Evolutionary conservation across 2,113 vertebrate genomes (phyloP).

Genomic region (Chitala chitala): DNA sequence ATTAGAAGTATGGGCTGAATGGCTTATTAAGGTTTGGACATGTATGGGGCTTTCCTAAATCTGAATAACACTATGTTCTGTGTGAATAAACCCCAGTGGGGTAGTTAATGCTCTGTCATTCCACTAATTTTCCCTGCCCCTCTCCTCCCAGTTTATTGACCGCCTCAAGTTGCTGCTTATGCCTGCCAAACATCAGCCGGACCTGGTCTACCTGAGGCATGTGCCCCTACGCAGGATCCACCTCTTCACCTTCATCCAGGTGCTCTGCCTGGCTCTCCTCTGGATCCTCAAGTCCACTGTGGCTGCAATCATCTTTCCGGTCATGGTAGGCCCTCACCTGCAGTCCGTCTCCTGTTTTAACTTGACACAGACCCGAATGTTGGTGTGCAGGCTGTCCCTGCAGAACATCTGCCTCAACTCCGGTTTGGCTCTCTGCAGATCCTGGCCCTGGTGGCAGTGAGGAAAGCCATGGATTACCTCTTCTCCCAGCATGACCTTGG

Average conservation of each 20-base stretch:
- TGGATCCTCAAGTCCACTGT: constrained; percentile 97
- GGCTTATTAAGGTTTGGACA: too few species aligned
- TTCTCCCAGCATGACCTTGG: constrained; percentile 94
- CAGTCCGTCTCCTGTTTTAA: neutral
- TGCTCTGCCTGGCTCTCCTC: constrained; percentile 83
- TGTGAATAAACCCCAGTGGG: too few species aligned
- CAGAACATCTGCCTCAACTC: too few species aligned
- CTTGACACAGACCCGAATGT: neutral
- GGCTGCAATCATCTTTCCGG: constrained; percentile 93
- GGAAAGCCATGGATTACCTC: constrained; percentile 94
- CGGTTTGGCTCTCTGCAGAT: constrained; percentile 74
- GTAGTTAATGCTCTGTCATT: too few species aligned
- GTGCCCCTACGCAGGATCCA: constrained; percentile 91
- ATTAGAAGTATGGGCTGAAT: neutral
- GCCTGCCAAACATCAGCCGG: constrained; percentile 96
- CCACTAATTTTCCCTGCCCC: neutral
- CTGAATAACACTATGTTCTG: too few species aligned
- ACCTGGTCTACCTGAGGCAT: constrained; percentile 94
- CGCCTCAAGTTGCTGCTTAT: constrained; percentile 91
- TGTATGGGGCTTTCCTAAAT: too few species aligned
- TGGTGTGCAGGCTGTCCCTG: too few species aligned
- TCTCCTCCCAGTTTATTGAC: constrained; percentile 87
- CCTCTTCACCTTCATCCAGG: constrained; percentile 95
- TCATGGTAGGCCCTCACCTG: constrained; percentile 75
- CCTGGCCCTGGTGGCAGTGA: constrained; percentile 90